Evolutionary conservation across 1,140 invertebrate genomes (phyloP).

Genomic region (Drosophila melanogaster): DNA sequence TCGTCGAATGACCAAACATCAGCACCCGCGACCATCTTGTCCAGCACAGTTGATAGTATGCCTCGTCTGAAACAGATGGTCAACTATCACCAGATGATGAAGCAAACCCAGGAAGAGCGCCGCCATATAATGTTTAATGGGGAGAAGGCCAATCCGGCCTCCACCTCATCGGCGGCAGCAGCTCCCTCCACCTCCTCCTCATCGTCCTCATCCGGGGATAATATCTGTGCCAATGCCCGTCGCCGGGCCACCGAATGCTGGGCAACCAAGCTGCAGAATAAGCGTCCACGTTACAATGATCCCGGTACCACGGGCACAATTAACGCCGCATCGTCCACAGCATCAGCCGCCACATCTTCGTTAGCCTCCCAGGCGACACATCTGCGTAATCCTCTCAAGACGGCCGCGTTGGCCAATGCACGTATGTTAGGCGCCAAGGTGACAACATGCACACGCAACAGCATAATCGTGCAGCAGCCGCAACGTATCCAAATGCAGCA

Average conservation of each 20-base stretch:
- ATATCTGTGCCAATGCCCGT: slow-evolving; percentile 73
- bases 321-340: not conserved
- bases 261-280: slow-evolving; percentile 71
- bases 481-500: slow-evolving; percentile 1
- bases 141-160: not conserved
- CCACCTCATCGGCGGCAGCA: slow-evolving; percentile 1
- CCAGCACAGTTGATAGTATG: slow-evolving; percentile 4
- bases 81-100: slow-evolving; percentile 22
- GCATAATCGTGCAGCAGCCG: not conserved
- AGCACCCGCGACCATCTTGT: not conserved
- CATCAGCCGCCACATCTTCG: not conserved
- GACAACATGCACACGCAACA: slow-evolving; percentile 2
- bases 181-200: not conserved
- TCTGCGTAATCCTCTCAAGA: slow-evolving; percentile 35
- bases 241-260: slow-evolving; percentile 73
- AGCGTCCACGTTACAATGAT: slow-evolving; percentile 72
- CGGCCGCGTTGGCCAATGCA: slow-evolving; percentile 23
- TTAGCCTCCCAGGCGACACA: not conserved
- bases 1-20: not conserved
- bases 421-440: not conserved
- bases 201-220: slow-evolving; percentile 36
- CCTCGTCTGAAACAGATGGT: slow-evolving; percentile 50
- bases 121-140: slow-evolving; percentile 47
- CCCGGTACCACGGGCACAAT: slow-evolving; percentile 10
- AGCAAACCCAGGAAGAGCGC: slow-evolving; percentile 43